Percentiles rank a stretch among this genome's conserved stretches.
These are phyloP conservation scores for Penaeus japonicus DNA, from an alignment of 1,140 invertebrate genomes.

Conservation along the genomic window DNA sequence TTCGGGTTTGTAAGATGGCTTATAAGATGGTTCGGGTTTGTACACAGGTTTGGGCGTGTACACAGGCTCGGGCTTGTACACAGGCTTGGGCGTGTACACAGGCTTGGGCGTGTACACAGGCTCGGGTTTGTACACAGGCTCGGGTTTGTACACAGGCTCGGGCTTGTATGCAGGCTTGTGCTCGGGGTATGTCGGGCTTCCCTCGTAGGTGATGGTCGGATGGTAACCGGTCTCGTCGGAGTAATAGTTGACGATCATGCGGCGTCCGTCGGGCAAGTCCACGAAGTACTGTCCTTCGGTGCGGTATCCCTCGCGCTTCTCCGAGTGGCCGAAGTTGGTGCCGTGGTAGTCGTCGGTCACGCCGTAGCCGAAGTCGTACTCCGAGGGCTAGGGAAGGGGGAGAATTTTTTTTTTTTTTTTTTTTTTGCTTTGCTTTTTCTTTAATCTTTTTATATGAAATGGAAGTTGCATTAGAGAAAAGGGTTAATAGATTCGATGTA, in stretches of 20 bases:
- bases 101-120: conserved; percentile 15
- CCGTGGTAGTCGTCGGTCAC: conserved; percentile 53
- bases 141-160: not conserved
- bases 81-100: not conserved
- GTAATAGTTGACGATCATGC: conserved; percentile 46
- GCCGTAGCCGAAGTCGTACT: conserved; percentile 53
- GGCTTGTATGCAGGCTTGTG: conserved; percentile 9
- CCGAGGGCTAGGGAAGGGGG: not conserved
- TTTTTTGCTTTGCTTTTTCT: not conserved
- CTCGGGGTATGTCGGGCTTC: conserved; percentile 1
- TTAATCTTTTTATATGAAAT: not conserved
- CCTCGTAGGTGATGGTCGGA: conserved; percentile 42
- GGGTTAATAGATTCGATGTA: not conserved
- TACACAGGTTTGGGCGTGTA: not conserved
- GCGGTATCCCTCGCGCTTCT: conserved; percentile 50
- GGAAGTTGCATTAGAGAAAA: not conserved
- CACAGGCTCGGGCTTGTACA: not conserved
- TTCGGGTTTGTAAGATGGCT: too few relatives aligned
- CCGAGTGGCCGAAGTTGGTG: conserved; percentile 60
- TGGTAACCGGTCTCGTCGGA: conserved; percentile 45
- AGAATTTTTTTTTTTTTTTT: too few relatives aligned
- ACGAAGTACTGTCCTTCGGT: conserved; percentile 60
- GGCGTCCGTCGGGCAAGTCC: conserved; percentile 59
- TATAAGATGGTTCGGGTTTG: not conserved
- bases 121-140: conserved; percentile 9